Conservation (phyloP, 2,113 vertebrate species). For the Ptilorrhoa leucosticta region DNA sequence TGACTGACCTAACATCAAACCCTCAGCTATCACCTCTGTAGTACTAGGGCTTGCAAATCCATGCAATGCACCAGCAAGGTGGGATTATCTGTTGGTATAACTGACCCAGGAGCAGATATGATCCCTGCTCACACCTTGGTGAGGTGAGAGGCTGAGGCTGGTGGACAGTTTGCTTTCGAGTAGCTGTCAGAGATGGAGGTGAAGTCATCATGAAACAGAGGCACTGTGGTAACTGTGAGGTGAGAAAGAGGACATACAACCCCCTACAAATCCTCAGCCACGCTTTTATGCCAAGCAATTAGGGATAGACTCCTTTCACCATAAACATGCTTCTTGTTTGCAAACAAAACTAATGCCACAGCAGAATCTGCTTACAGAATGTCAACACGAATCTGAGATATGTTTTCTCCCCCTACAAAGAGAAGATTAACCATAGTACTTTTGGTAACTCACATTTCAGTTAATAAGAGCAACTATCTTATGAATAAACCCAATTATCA, state of each 20-base stretch:
- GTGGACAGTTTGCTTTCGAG: not conserved
- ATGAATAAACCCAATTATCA: not conserved
- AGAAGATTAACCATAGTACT: not conserved
- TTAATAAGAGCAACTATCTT: not conserved
- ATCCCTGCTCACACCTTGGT: not conserved
- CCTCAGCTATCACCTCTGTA: not conserved
- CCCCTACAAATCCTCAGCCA: not conserved
- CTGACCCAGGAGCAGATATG: fast-evolving
- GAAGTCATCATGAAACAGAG: not conserved
- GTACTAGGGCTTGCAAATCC: not conserved
- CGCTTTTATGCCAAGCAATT: not conserved
- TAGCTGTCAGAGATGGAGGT: not conserved
- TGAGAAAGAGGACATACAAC: not conserved
- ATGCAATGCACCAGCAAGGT: not conserved
- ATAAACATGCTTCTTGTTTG: not conserved
- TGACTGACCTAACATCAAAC: not conserved
- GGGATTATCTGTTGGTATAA: not conserved
- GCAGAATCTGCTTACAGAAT: not conserved
- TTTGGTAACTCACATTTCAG: not conserved
- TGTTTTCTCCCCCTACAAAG: not conserved
- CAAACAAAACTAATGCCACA: not conserved
- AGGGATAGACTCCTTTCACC: not conserved
- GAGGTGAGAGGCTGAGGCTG: not conserved
- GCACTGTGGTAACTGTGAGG: not conserved
- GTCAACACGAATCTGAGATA: not conserved